Base-by-base conservation (phyloP, 2,797 vertebrate species). In the Emydoidea blandingii region DNA sequence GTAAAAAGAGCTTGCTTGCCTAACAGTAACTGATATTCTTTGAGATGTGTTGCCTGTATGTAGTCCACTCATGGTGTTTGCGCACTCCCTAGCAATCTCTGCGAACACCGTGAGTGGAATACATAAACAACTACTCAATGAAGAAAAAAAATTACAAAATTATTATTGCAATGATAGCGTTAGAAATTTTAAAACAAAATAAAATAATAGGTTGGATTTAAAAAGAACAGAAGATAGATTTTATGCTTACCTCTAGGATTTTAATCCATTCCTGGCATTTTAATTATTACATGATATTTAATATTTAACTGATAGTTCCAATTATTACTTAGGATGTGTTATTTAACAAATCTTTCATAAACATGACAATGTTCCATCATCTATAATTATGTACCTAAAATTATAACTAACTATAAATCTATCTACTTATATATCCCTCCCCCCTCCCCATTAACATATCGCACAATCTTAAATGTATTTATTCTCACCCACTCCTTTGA, bases 201-300 rank as follows among this genome's bases (percentile, higher is more conserved):
- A 72, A 72, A 87, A 87, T 10, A 57, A 5, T 53, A 87, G 72
- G 25, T 4, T 27, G 82, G 82, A 86, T 50, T 92, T n/a, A 9
- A 91, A 91, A 88, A 12, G 74, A 87, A 88, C 54, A 44, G 68
- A 84, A 88, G 83, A 2, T 10, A 85, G 81, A 92, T 59, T 54
- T 76, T 91, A 15, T 81, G 2, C 19, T 89, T 88, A 83, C 65
- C 85, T 87, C 34, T 47, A 44, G 1, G 41, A 56, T 0, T 27
- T 5, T 27, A 29, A 1, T 21, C 34, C 53, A 81, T 83, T 83
- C 91, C 52, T 57, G 2, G 23, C 12, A 54, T 91, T 89, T 88
- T 85, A 59, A 52, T 31, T 23, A 57, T 86, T 49, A 23, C 2
- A 44, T 56, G 1, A 19, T 88, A 82, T 11, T 56, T 86, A 5